phyloP scores from a whole-genome alignment of 2,888 invertebrate species.

The Rhagium mordax region DNA sequence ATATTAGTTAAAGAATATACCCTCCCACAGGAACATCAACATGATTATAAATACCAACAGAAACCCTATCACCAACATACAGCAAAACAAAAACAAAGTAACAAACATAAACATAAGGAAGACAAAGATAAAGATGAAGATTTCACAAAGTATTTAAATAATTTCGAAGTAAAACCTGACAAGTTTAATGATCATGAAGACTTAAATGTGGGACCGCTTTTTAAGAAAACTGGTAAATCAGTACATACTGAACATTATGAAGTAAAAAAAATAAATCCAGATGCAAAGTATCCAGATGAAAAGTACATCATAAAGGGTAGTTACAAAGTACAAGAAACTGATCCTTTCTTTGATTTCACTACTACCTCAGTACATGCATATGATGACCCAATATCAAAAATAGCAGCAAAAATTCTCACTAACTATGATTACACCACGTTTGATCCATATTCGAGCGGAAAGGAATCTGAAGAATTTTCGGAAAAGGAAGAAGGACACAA shows the following conservation, averaged over 20 bases:
- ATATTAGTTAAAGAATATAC: conserved; percentile 49
- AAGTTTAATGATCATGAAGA: conserved; percentile 12
- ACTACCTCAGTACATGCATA: conserved; percentile 43
- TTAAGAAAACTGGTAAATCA: conserved; percentile 40
- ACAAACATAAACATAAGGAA: conserved; percentile 51
- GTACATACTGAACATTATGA: conserved; percentile 49
- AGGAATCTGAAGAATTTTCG: not conserved
- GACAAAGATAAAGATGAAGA: not conserved
- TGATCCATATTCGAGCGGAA: not conserved
- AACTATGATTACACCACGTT: conserved; percentile 32
- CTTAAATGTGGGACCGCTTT: conserved; percentile 38
- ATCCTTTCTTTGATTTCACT: conserved; percentile 43
- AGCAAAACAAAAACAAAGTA: conserved; percentile 17
- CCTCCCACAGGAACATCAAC: conserved; percentile 57
- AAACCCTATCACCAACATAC: conserved; percentile 52
- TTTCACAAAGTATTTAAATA: not conserved
- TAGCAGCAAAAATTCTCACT: conserved; percentile 42
- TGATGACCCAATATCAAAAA: conserved; percentile 44
- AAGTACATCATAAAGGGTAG: conserved; percentile 37
- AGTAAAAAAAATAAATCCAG: conserved; percentile 38
- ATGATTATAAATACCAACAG: conserved; percentile 56
- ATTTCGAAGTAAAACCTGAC: conserved; percentile 20
- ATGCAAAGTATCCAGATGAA: conserved; percentile 33
- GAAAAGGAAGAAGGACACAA: not conserved
- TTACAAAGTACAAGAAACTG: conserved; percentile 49